Evolutionary conservation across 2,888 invertebrate genomes (phyloP), one percentile per base, ranked within the genome.

Genomic region (Agonopterix alstromeriana): DNA sequence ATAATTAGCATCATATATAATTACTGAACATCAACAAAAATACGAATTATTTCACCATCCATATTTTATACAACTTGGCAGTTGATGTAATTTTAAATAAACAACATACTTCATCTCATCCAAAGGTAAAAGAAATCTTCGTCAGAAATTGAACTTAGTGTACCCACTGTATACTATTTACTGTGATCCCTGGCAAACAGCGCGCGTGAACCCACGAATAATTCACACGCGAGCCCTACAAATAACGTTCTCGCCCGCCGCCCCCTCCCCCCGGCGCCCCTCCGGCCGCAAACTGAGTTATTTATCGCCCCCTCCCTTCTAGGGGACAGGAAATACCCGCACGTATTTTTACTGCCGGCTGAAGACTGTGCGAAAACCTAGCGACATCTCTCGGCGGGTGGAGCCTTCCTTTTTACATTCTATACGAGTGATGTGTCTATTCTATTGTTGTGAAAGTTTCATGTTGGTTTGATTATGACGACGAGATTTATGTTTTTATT

Each of bases 181-280:
- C 48, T 46, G 52, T 41, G 45, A 35, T 40, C 17, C 36, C 43
- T 48, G 73, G 77, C 82, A 82, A 82, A 83, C 80, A 81, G 76
- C 74, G 84, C 82, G 85, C 87, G 86, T 84, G 83, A 87, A 85
- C 83, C 84, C 81, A 85, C 83, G 84, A 86, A 85, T 88, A 87
- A 88, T 86, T 88, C 87, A 86, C 87, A 88, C 85, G 87, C 85
- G 82, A 86, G 83, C 84, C 84, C 83, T 85, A 86, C 85, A 84
- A 85, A 86, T 85, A 86, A 83, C 81, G 77, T 71, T 67, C 67
- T 56, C 63, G 50, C 53, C 63, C 66, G 66, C 62, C 68, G 53
- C 62, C 55, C 60, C 55, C 56, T 48, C 55, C 51, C 55, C 56
- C 53, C 58, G 45, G 38, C 48, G 49, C 54, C 54, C 57, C 52